phyloP scores from a whole-genome alignment of 2,888 invertebrate genomes.

The Thelaira solivaga region DNA sequence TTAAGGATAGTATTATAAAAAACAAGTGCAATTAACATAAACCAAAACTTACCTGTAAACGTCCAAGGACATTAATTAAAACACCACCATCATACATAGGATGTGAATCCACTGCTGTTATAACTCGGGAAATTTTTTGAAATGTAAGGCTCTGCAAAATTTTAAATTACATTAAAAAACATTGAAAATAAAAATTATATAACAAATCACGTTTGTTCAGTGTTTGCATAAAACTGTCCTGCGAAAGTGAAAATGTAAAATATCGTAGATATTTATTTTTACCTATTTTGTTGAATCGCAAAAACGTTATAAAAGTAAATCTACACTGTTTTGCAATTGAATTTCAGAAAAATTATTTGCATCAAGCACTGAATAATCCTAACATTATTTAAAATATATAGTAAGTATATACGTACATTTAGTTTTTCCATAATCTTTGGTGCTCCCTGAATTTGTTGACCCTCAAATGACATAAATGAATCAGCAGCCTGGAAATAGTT shows the following conservation, averaged over 20 bases:
- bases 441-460: conserved; percentile 93
- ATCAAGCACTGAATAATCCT: not conserved
- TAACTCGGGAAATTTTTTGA: conserved; percentile 93
- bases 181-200: not conserved
- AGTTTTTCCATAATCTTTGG: conserved; percentile 97
- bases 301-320: too few species aligned
- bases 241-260: too few species aligned
- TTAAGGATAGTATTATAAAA: conserved; percentile 4
- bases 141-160: conserved; percentile 87
- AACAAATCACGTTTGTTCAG: too few species aligned
- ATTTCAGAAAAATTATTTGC: too few species aligned
- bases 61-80: conserved; percentile 95
- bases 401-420: conserved; percentile 81
- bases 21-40: not conserved
- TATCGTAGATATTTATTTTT: too few species aligned
- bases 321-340: too few species aligned
- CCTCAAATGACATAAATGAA: conserved; percentile 98
- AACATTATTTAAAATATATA: not conserved
- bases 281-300: too few species aligned
- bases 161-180: not conserved
- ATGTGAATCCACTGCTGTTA: conserved; percentile 96
- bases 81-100: conserved; percentile 99
- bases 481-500: conserved; percentile 84
- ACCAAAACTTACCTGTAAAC: conserved; percentile 86
- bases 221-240: too few species aligned